Percentiles rank a stretch among this genome's conserved stretches.
Evolutionary conservation across 2,888 invertebrate species (phyloP).

Genomic region (Eupithecia insigniata): DNA sequence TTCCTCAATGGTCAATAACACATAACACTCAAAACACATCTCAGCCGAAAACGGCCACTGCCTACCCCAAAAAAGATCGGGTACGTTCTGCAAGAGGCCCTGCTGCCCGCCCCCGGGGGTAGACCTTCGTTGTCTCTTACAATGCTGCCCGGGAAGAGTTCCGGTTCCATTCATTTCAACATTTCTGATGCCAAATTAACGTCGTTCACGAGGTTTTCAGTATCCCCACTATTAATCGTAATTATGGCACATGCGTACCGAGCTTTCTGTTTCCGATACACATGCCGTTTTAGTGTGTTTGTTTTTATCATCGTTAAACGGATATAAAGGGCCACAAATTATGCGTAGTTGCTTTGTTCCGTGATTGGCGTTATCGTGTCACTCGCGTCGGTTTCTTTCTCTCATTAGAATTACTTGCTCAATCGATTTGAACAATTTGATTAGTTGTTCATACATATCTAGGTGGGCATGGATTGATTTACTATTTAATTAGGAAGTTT

Average conservation of each 20-base stretch:
- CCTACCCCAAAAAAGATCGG: neutral
- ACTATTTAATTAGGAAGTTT: slow-evolving; percentile 2
- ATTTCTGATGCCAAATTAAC: neutral
- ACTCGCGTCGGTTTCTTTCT: slow-evolving; percentile 42
- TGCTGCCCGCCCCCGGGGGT: neutral
- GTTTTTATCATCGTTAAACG: slow-evolving; percentile 43
- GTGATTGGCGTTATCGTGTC: slow-evolving; percentile 53
- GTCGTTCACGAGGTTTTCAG: neutral
- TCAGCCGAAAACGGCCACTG: too few species aligned
- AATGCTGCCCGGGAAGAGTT: neutral
- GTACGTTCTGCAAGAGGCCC: neutral
- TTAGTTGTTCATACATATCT: slow-evolving; percentile 33
- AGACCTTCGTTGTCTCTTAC: neutral
- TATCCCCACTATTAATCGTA: neutral
- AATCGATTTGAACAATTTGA: slow-evolving; percentile 25
- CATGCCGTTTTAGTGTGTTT: slow-evolving; percentile 19
- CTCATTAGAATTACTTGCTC: slow-evolving; percentile 41
- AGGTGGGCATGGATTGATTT: slow-evolving; percentile 17
- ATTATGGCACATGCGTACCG: neutral
- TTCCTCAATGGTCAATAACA: neutral
- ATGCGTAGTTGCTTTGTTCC: slow-evolving; percentile 61
- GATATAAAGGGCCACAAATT: slow-evolving; percentile 65
- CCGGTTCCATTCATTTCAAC: neutral
- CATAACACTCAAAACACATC: neutral
- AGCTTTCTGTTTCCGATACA: slow-evolving; percentile 25